Conservation (phyloP, 1,140 invertebrate genomes). For the Leptinotarsa texana region DNA sequence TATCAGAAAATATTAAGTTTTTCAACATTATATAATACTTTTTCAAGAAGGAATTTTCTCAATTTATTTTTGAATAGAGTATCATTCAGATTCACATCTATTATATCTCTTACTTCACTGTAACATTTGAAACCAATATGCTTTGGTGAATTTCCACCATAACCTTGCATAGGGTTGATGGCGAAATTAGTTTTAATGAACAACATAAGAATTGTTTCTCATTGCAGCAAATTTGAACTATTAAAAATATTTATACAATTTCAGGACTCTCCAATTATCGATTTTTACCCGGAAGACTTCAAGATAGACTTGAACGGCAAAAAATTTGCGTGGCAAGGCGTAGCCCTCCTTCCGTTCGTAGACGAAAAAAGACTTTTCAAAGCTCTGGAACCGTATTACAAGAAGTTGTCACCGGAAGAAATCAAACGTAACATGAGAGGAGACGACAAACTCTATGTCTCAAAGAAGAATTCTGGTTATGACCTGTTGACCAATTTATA, state of each 20-base stretch:
- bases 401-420: slow-evolving; percentile 79
- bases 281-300: slow-evolving; percentile 98
- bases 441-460: slow-evolving; percentile 80
- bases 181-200: too few relatives aligned
- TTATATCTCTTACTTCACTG: too few relatives aligned
- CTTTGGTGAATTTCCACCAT: too few relatives aligned
- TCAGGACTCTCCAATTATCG: slow-evolving; percentile 92
- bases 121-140: too few relatives aligned
- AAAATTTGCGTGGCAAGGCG: slow-evolving; percentile 99
- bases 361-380: slow-evolving; percentile 91
- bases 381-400: slow-evolving; percentile 81
- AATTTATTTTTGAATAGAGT: too few relatives aligned
- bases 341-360: slow-evolving; percentile 96
- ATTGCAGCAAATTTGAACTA: neutral
- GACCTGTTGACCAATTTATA: slow-evolving; percentile 74
- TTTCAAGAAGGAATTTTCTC: too few relatives aligned
- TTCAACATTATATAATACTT: too few relatives aligned
- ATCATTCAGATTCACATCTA: too few relatives aligned
- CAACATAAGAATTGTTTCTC: too few relatives aligned
- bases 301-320: slow-evolving; percentile 99
- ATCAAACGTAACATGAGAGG: slow-evolving; percentile 74
- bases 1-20: too few relatives aligned
- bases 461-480: slow-evolving; percentile 69
- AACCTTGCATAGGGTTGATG: too few relatives aligned
- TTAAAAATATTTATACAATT: slow-evolving; percentile 25